Evolutionary conservation across 2,888 invertebrate species (phyloP), one percentile per base, ranked within the genome.

Genomic region (Siphonodentalium dalli): DNA sequence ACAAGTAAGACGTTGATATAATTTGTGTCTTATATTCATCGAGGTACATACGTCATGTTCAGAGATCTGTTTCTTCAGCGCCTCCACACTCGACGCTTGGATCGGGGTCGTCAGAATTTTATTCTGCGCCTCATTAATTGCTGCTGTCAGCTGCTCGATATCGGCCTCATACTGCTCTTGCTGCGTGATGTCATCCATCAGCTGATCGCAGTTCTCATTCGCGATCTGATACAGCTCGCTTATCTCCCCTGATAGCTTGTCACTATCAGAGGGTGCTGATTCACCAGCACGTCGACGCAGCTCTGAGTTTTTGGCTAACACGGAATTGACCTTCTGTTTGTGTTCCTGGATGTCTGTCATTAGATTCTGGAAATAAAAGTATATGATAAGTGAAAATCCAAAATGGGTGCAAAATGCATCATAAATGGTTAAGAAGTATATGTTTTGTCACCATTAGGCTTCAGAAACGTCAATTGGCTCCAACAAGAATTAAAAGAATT

Each of bases 31-130:
- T n/a, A n/a, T n/a, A n/a, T n/a, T n/a, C n/a, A n/a, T n/a, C n/a
- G n/a, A n/a, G n/a, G n/a, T 62, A 72, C 74, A 54, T 69, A 74
- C 74, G 66, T 71, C 68, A 56, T 68, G 66, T 51, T 72, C 72
- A 40, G 66, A 56, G 33, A 73, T 70, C 68, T 75, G 74, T 45
- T 70, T 64, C 54, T 71, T 74, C 35, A 76, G 65, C 28, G 66
- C 68, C 27, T 69, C 67, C 29, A 75, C 71, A 56, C 69, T 71
- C 26, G 69, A 60, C 6, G 71, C 72, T 51, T 63, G 63, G 29
- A 71, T 69, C 3, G 74, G 69, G 6, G 73, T 68, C 11, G 66
- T 67, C 21, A 70, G 51, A 27, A 74, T 58, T 39, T 69, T 58
- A 23, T 70, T 66, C 58, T 74, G 70, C 2, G 75, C 72, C 13